phyloP scores from a whole-genome alignment of 1,140 invertebrate species.

The Mya arenaria region DNA sequence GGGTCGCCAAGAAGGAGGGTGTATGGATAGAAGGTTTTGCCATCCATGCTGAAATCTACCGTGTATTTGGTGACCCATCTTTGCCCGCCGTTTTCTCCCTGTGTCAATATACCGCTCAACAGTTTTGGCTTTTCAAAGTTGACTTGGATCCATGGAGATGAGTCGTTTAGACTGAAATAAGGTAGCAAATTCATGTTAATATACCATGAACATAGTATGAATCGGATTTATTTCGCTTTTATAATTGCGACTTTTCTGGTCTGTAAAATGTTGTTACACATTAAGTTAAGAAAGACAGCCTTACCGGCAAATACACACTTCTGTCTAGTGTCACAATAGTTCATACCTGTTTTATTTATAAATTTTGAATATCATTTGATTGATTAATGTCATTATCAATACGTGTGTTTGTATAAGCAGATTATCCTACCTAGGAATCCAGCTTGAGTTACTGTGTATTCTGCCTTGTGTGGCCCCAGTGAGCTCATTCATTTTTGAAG shows the following conservation, averaged over 20 bases:
- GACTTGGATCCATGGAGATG: conserved; percentile 68
- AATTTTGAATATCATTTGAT: no score
- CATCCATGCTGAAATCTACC: conserved; percentile 75
- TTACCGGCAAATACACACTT: no score
- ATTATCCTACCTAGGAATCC: conserved; percentile 64
- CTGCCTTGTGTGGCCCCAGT: conserved; percentile 52
- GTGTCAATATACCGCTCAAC: conserved; percentile 72
- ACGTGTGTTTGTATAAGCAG: no score
- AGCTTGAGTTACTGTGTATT: conserved; percentile 56
- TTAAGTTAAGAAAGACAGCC: no score
- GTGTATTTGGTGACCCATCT: conserved; percentile 76
- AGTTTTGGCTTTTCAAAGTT: conserved; percentile 76
- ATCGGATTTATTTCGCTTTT: no score
- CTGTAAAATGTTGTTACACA: no score
- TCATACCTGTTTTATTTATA: no score
- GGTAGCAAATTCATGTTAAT: background rate
- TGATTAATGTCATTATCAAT: no score
- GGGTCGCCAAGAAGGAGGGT: conserved; percentile 45
- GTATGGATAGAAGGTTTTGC: conserved; percentile 62
- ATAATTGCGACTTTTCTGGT: no score
- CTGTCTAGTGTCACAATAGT: no score
- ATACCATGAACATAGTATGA: background rate
- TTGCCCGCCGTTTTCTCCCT: conserved; percentile 61
- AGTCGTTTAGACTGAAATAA: conserved; percentile 55
- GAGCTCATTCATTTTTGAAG: conserved; percentile 35